Base-by-base conservation (phyloP, 2,113 vertebrate genomes). In the Sus scrofa region DNA sequence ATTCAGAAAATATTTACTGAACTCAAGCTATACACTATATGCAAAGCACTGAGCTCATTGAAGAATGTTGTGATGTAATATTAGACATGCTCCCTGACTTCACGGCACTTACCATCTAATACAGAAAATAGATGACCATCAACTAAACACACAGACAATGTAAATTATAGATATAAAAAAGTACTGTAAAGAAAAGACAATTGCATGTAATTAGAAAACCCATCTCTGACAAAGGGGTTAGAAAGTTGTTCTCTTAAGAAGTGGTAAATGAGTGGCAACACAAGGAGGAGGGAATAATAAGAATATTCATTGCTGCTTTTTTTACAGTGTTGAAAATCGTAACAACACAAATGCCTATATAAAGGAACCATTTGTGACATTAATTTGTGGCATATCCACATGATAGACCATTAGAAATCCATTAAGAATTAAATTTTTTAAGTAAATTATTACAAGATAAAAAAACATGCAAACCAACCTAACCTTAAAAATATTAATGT, bases 341-440 rank as follows among this genome's bases (percentile, higher is more conserved):
- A 86, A 65, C 15, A 65, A 67, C 58, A 52, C 39, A 92, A 75
- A 27, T 77, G 24, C 24, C n/a, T 77, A n/a, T 39, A 81, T 34
- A 73, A 95, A 95, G 9, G 14, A 71, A 71, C 1, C 27, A 82
- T 68, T 18, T 52, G 14, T 22, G 22, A n/a, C 14, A 87, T 84
- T 89, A 52, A 77, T 92, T 86, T 90, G 58, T 67, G 34, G 9
- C 34, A 73, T 20, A 63, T 7, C 58, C 67, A 94, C 32, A 39
- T 58, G n/a, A 82, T 0, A 90, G 71, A 67, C 63, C 78, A 83
- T 84, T 77, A 84, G 37, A 95, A 95, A 94, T 62, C 44, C 74
- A 96, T 85, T 88, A 92, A 82, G 70, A 96, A 95, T 67, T 96
- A 81, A 75, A 82, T 62, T 94, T 96, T 96, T 95, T 84, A 68